These are phyloP conservation scores for Calidris pygmaea DNA, from an alignment of 2,113 vertebrate genomes.

Conservation along the genomic window DNA sequence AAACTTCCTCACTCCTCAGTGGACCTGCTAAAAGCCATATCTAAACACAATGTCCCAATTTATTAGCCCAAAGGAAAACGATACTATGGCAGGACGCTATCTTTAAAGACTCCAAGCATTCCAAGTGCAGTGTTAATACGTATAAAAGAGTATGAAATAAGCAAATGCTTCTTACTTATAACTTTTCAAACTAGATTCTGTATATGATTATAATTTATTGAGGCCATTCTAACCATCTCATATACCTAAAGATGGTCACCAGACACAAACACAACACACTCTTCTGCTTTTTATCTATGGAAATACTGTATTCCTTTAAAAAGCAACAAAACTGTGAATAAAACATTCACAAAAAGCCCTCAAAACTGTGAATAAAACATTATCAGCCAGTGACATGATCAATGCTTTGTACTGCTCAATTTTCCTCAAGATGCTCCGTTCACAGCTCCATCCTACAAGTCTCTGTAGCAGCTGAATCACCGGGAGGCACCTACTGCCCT, in stretches of 20 bases:
- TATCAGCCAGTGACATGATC: background rate
- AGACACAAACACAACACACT: background rate
- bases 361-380: background rate
- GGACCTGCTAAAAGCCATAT: background rate
- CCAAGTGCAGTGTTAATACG: background rate
- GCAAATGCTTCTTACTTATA: background rate
- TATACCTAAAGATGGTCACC: background rate
- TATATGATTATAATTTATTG: background rate
- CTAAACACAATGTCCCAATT: background rate
- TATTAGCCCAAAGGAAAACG: background rate
- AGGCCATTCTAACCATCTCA: background rate
- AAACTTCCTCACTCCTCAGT: background rate
- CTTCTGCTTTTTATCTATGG: background rate
- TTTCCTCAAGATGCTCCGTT: background rate
- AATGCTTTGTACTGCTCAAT: background rate
- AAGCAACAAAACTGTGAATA: background rate
- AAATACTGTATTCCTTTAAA: background rate
- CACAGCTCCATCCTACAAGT: background rate
- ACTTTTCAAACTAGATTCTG: background rate
- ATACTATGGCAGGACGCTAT: background rate
- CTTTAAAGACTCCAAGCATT: background rate
- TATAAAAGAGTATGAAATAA: background rate
- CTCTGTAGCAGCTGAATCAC: background rate
- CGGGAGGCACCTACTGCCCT: background rate
- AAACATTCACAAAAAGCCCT: rapidly evolving